Evolutionary conservation across 2,113 vertebrate genomes (phyloP), one percentile per base, ranked within the genome.

Genomic region (Grantiella picta): DNA sequence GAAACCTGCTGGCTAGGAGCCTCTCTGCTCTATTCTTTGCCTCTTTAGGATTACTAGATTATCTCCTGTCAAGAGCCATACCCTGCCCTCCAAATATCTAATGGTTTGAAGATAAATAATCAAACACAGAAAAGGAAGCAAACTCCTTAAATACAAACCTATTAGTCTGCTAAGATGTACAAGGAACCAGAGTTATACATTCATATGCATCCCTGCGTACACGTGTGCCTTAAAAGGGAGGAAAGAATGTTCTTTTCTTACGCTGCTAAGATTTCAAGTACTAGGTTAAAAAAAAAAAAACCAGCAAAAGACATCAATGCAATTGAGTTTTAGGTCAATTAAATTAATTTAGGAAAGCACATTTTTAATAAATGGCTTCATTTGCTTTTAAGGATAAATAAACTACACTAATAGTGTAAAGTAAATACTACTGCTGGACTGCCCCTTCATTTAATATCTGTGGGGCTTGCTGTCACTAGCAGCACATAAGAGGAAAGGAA

Each of bases 301-400:
- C 11, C 53, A 86, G 72, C 17, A 91, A 81, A 95, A 80, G 40
- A 57, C 29, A 14, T 40, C 76, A 66, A 89, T 92, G 79, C 24
- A 82, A 50, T 23, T 36, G 54, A 89, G 64, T 83, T 95, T 77
- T n/a, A 86, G 65, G 80, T 90, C 65, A 88, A 71, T 81, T 95
- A 75, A 75, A 89, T 82, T 92, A 91, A 95, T 71, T 64, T n/a
- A 82, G 60, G 25, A 95, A 92, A 57, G 33, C 9, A 36, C 42
- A 56, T 83, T 94, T 95, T 85, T 78, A 94, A 94, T 65, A 96
- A 95, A 83, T 47, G 49, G n/a, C 69, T 95, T 89, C 4, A 47
- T 49, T 73, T 63, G 36, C 38, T 91, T 95, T 94, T 36, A 92
- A 86, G 66, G 64, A 92, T 73, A 87, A 64, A 88, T 35, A 75